These are phyloP conservation scores for Drosophila phalerata DNA, from an alignment of 2,888 invertebrate species.

Conservation along the genomic window DNA sequence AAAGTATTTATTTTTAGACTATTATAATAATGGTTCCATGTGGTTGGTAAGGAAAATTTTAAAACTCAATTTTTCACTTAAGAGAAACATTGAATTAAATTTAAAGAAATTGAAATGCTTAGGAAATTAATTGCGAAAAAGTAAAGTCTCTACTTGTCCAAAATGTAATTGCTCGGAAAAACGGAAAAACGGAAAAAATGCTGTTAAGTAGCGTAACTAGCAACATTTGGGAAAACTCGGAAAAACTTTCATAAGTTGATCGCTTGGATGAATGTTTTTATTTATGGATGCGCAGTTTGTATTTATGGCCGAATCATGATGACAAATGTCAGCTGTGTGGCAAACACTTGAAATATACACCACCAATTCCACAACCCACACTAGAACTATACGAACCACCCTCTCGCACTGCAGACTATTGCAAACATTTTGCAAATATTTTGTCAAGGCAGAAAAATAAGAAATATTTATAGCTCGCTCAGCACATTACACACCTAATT, in stretches of 20 bases:
- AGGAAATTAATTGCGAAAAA: neutral
- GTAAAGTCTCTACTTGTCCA: neutral
- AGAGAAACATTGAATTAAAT: too few relatives aligned
- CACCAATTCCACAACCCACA: slow-evolving; percentile 4
- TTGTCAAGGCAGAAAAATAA: slow-evolving; percentile 58
- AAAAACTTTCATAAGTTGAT: slow-evolving; percentile 39
- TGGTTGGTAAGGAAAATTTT: too few relatives aligned
- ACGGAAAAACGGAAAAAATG: slow-evolving; percentile 28
- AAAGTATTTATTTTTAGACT: too few relatives aligned
- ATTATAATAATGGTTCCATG: too few relatives aligned
- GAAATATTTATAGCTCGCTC: slow-evolving; percentile 76
- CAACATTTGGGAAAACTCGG: slow-evolving; percentile 1
- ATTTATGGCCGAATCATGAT: slow-evolving; percentile 80
- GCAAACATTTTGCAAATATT: slow-evolving; percentile 67
- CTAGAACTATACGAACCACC: slow-evolving; percentile 37
- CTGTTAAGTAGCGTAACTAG: slow-evolving; percentile 15
- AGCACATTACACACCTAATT: slow-evolving; percentile 82
- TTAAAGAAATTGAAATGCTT: neutral
- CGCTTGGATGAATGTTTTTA: slow-evolving; percentile 63
- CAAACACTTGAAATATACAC: slow-evolving; percentile 75
- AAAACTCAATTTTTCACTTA: too few relatives aligned
- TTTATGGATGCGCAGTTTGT: slow-evolving; percentile 76
- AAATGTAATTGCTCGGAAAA: slow-evolving; percentile 29
- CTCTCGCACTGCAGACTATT: slow-evolving; percentile 35
- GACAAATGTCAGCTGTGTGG: slow-evolving; percentile 77